Base-by-base conservation (phyloP, 1,140 invertebrate species). In the Trichonephila inaurata region DNA sequence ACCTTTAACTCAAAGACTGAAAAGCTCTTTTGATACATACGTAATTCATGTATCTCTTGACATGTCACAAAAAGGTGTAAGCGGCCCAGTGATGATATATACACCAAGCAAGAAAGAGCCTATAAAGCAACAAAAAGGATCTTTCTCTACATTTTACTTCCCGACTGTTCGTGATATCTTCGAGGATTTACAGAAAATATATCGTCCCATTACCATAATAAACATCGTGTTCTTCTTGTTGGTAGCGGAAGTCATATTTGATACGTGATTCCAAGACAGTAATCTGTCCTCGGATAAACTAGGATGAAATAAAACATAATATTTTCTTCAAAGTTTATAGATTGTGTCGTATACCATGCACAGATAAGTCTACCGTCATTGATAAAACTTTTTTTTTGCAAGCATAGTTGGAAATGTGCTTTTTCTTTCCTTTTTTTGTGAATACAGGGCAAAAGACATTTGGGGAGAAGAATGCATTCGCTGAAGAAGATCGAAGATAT, bases 131-230 rank as follows among this genome's bases (percentile, higher is more conserved):
- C 69, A 91, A 81, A 91, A 60, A 91, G 28, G 24, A 60, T 19
- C n/a, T 89, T 91, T n/a, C 72, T 28, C 44, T 61, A 62, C 61
- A 60, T 91, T 91, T 91, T 82, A 82, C 89, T 91, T 40, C 88
- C 72, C 89, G 51, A 91, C 89, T 91, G 89, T 82, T 91, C 69
- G 69, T 91, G 89, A 91, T 91, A 91, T 81, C 69, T 91, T 81
- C 16, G 66, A 91, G 72, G 60, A 91, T 82, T 40, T 61, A 82
- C n/a, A 77, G 89, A 82, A 91, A 91, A 91, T 91, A 81, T 91
- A 91, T 91, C 69, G 89, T 61, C 72, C 51, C 89, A 91, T 91
- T 91, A 81, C 72, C 89, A 91, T 91, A 91, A 91, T 91, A 91
- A 91, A 91, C 72, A 91, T 61, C 89, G 58, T 82, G 89, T 62